Percentiles rank a stretch among this genome's conserved stretches.
Evolutionary conservation across 2,888 invertebrate species (phyloP).

Genomic region (Folsomia manolachei): DNA sequence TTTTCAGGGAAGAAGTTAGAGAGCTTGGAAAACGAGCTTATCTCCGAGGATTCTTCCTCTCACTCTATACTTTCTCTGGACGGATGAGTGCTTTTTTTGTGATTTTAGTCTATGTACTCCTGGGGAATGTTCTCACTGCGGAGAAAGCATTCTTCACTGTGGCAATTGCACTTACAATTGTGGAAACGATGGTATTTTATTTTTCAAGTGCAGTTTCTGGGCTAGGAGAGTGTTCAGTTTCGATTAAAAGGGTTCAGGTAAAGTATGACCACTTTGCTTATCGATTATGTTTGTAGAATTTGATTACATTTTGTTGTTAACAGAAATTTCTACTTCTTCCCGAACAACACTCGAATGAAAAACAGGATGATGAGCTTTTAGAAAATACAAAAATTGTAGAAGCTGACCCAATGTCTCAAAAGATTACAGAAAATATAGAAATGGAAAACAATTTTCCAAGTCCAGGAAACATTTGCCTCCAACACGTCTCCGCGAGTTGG

Average conservation of each 20-base stretch:
- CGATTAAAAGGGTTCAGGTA: constrained; percentile 2
- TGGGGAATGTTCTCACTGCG: constrained; percentile 22
- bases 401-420: no score
- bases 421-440: no score
- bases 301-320: no score
- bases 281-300: background rate
- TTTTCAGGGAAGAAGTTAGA: constrained; percentile 65
- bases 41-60: constrained; percentile 64
- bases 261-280: background rate
- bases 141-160: constrained; percentile 26
- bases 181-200: constrained; percentile 37
- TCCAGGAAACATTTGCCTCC: background rate
- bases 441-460: no score
- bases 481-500: constrained; percentile 30
- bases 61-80: constrained; percentile 69
- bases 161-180: constrained; percentile 27
- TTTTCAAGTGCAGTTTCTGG: constrained; percentile 58
- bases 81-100: constrained; percentile 32
- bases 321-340: background rate
- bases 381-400: no score
- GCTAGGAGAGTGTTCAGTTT: constrained; percentile 55
- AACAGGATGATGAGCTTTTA: no score
- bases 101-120: constrained; percentile 17
- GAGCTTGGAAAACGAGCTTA: constrained; percentile 63
- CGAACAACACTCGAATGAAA: no score